Evolutionary conservation across 2,113 vertebrate species (phyloP).

Genomic region (Corydoras maculifer): DNA sequence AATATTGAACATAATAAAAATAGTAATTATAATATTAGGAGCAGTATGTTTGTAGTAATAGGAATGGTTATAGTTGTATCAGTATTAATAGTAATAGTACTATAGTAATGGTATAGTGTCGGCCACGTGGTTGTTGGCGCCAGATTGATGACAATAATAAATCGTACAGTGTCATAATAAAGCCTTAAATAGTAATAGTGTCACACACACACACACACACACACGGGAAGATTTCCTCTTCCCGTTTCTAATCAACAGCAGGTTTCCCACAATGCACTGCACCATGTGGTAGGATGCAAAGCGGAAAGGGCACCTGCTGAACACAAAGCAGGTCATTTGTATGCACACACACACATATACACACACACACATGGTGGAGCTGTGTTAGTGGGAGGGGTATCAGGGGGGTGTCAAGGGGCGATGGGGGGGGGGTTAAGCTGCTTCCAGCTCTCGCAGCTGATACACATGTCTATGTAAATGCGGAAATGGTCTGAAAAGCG

Average conservation of each 20-base stretch:
- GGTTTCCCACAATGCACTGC: conserved; percentile 26
- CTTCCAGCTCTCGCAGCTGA: conserved; percentile 31
- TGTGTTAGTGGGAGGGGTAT: too few species aligned
- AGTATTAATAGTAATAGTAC: too few species aligned
- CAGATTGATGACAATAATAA: too few species aligned
- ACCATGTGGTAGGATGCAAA: conserved; percentile 17
- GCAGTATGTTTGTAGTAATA: too few species aligned
- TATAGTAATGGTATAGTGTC: too few species aligned
- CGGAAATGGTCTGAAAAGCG: conserved; percentile 2
- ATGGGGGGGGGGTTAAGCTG: conserved; percentile 28
- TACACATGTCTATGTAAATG: conserved; percentile 28
- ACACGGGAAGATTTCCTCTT: neutral
- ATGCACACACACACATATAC: conserved; percentile 26
- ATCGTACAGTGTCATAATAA: too few species aligned
- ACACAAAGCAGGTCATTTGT: conserved; percentile 34
- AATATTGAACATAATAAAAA: too few species aligned
- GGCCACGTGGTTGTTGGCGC: too few species aligned
- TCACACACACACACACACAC: too few species aligned
- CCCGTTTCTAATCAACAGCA: neutral
- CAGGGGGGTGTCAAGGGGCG: conserved; percentile 11
- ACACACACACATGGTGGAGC: neutral
- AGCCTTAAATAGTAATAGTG: neutral
- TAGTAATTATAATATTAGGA: too few species aligned
- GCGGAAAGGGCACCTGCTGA: conserved; percentile 24
- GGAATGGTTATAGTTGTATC: too few species aligned